phyloP scores from a whole-genome alignment of 2,797 vertebrate genomes.

The Danio jaintianensis region DNA sequence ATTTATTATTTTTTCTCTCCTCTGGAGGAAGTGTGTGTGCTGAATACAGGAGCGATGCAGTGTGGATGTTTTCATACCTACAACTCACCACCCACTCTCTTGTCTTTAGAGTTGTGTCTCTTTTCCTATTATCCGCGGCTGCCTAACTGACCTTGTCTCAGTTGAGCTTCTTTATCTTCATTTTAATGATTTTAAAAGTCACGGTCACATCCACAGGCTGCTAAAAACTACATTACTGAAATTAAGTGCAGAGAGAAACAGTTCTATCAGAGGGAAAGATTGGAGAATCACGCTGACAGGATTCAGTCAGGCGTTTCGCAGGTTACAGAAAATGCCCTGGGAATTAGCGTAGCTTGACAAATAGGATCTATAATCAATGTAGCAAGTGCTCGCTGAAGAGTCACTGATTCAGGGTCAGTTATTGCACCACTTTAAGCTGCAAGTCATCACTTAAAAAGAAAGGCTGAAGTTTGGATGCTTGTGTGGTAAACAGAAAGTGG shows the following conservation, averaged over 20 bases:
- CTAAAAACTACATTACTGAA: constrained; percentile 26
- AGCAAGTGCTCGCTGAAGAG: constrained; percentile 18
- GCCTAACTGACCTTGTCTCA: constrained; percentile 24
- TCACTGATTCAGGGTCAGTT: constrained; percentile 14
- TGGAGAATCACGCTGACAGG: background rate
- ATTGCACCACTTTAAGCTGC: constrained; percentile 24
- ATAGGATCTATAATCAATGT: constrained; percentile 39
- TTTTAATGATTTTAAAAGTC: constrained; percentile 37
- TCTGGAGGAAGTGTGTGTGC: background rate
- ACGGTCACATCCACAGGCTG: constrained; percentile 27
- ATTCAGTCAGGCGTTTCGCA: background rate
- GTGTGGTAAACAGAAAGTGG: background rate
- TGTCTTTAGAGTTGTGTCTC: constrained; percentile 12
- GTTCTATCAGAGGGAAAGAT: constrained; percentile 14
- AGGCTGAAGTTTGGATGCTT: background rate
- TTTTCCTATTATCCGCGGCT: constrained; percentile 17
- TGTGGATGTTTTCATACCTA: background rate
- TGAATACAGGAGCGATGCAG: background rate
- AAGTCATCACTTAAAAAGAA: constrained; percentile 23
- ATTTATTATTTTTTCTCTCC: background rate
- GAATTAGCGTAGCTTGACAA: constrained; percentile 30
- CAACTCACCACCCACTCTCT: constrained; percentile 5
- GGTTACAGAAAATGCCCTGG: constrained; percentile 13
- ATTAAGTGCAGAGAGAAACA: constrained; percentile 24
- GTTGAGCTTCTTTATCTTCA: constrained; percentile 19